Conservation (phyloP, 2,113 vertebrate species). For the Mustela nigripes region DNA sequence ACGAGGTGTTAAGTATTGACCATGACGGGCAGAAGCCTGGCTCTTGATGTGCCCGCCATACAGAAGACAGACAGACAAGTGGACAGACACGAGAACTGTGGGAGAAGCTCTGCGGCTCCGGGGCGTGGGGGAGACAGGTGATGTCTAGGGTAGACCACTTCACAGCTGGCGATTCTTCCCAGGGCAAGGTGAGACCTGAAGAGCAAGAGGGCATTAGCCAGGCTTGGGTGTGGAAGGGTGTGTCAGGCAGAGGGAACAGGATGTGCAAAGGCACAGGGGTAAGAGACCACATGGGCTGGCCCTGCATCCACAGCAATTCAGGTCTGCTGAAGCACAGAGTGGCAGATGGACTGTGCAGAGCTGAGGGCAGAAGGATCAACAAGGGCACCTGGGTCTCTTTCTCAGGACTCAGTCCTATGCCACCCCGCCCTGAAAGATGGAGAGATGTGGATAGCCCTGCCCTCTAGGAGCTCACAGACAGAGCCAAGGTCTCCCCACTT, state of each 20-base stretch:
- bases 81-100: background rate
- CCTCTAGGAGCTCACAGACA: background rate
- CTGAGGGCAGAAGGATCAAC: fast-evolving
- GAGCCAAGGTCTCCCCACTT: background rate
- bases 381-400: background rate
- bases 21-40: background rate
- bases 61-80: background rate
- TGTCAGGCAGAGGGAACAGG: background rate
- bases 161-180: background rate
- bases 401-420: background rate
- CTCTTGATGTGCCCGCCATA: background rate
- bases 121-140: fast-evolving
- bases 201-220: fast-evolving
- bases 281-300: fast-evolving
- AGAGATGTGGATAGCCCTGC: background rate
- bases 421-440: fast-evolving
- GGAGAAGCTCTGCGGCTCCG: background rate
- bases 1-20: background rate
- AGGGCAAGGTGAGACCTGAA: background rate
- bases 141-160: background rate
- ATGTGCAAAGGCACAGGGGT: background rate
- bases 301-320: fast-evolving
- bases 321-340: background rate
- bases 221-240: background rate
- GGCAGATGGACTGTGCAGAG: background rate